Base-by-base conservation (phyloP, 2,797 vertebrate species). In the Podarcis siculus region DNA sequence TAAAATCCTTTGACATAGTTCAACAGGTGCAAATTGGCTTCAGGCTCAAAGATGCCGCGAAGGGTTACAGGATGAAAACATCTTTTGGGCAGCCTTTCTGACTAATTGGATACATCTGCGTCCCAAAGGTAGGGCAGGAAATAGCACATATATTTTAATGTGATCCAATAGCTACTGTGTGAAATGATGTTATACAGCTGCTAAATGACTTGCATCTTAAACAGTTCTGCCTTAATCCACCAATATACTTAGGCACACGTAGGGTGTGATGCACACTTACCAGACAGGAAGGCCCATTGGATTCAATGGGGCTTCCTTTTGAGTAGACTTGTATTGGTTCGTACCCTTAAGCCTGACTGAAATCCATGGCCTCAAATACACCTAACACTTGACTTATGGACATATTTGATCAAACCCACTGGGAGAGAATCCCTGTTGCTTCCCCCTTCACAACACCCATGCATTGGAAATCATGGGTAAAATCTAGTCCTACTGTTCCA, bases 11-110 rank as follows among this genome's bases (percentile, higher is more conserved):
- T 92, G 77, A 90, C 87, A 86, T 69, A 94, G 86, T 82, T 91
- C 67, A 95, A 89, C 71, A 79, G 78, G 86, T 91, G 67, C 32
- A 93, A 84, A 92, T 89, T 92, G 91, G 89, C 89, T 92, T 87
- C 91, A 88, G 90, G 90, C 85, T 86, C 73, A 89, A 76, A 0
- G 75, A 67, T 89, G 67, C 42, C 90, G 86, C 2, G 79, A 55
- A 90, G 64, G 83, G 91, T 93, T 77, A 91, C 61, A 76, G 25
- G 19, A 88, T 69, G 39, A 13, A 0, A 35, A n/a, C 76, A 85
- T 83, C 79, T 55, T 58, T 89, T 76, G 61, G 79, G 2, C 32
- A 88, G 58, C 87, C 91, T 87, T 67, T 86, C 13, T 88, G 91
- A 89, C 0, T 93, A 94, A 94, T 93, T 94, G 86, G 82, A 85